These are phyloP conservation scores for Drosophila colorata DNA, from an alignment of 2,888 invertebrate genomes.

Conservation along the genomic window DNA sequence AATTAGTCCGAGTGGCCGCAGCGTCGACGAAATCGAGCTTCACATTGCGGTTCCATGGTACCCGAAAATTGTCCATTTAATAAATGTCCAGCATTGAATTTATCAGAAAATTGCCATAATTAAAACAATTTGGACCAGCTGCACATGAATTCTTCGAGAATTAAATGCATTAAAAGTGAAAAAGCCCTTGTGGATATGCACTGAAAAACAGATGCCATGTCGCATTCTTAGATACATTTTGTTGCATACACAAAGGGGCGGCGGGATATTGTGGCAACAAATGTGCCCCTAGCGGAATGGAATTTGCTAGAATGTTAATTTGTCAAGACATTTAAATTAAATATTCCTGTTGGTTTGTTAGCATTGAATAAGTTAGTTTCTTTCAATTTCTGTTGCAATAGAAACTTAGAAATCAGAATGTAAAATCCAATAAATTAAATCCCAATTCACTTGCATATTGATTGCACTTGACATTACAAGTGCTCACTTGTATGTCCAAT, in stretches of 20 bases:
- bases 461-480: too few relatives aligned
- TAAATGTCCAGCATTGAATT: slow-evolving; percentile 27
- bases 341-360: neutral
- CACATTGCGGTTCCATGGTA: slow-evolving; percentile 16
- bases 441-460: too few relatives aligned
- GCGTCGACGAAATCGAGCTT: slow-evolving; percentile 25
- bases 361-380: too few relatives aligned
- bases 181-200: slow-evolving; percentile 8
- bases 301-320: too few relatives aligned
- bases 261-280: too few relatives aligned
- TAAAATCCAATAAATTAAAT: too few relatives aligned
- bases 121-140: slow-evolving; percentile 24
- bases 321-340: neutral
- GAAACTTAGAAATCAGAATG: too few relatives aligned
- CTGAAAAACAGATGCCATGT: neutral
- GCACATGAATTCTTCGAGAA: neutral
- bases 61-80: slow-evolving; percentile 46
- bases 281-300: too few relatives aligned
- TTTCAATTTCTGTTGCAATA: too few relatives aligned
- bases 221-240: neutral
- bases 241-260: slow-evolving; percentile 9
- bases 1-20: slow-evolving; percentile 68
- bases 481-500: too few relatives aligned
- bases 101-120: slow-evolving; percentile 34
- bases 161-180: slow-evolving; percentile 3